These are phyloP conservation scores for Psix sp. DNA, from an alignment of 1,140 invertebrate species.

Conservation along the genomic window DNA sequence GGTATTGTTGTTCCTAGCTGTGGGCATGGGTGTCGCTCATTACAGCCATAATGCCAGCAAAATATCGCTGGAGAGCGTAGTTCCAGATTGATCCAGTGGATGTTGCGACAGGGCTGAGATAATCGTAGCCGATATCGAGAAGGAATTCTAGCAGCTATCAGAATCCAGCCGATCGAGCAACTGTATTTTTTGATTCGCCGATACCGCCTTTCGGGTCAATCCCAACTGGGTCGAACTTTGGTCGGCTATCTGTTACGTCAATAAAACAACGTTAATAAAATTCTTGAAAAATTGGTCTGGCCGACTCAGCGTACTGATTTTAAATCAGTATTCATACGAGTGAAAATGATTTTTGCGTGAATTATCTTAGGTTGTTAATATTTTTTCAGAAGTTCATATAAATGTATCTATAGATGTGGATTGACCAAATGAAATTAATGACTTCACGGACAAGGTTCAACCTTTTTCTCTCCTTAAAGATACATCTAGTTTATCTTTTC, in stretches of 20 bases:
- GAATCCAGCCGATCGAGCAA: slow-evolving; percentile 24
- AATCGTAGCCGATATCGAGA: slow-evolving; percentile 33
- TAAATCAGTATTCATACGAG: slow-evolving; percentile 12
- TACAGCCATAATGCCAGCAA: slow-evolving; percentile 34
- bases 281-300: no score
- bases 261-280: slow-evolving; percentile 35
- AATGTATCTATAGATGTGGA: background rate
- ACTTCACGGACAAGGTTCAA: background rate
- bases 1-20: slow-evolving; percentile 22
- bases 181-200: slow-evolving; percentile 36
- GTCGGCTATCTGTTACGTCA: slow-evolving; percentile 9
- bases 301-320: slow-evolving; percentile 23
- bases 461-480: slow-evolving; percentile 17
- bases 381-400: no score
- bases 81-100: slow-evolving; percentile 25
- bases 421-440: background rate
- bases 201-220: slow-evolving; percentile 22
- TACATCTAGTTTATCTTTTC: slow-evolving; percentile 38
- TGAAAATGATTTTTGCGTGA: no score
- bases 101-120: slow-evolving; percentile 43
- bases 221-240: slow-evolving; percentile 24
- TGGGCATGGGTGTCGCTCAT: slow-evolving; percentile 27
- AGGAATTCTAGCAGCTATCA: slow-evolving; percentile 42
- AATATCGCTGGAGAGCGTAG: slow-evolving; percentile 15
- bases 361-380: no score